Evolutionary conservation across 2,888 invertebrate species (phyloP).

Genomic region (Punctoribates punctum): DNA sequence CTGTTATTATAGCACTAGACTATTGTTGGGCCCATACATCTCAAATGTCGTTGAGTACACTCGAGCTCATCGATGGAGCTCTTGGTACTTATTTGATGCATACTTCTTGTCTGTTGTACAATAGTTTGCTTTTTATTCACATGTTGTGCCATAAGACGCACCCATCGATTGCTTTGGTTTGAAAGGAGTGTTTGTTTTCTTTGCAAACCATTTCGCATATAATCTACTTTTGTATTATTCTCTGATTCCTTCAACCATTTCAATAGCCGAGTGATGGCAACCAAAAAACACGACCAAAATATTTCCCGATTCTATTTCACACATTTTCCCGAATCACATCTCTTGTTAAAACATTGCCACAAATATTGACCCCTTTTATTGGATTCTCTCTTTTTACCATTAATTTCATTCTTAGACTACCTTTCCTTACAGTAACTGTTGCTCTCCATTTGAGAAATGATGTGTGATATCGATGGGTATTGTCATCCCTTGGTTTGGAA

Average conservation of each 20-base stretch:
- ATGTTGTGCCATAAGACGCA: constrained; percentile 26
- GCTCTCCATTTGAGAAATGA: too few relatives aligned
- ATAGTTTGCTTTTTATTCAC: constrained; percentile 18
- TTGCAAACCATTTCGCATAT: constrained; percentile 31
- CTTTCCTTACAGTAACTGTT: too few relatives aligned
- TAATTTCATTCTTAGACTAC: too few relatives aligned
- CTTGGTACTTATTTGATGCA: constrained; percentile 3
- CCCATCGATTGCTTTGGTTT: constrained; percentile 14
- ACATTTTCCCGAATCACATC: not conserved
- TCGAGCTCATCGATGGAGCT: not conserved
- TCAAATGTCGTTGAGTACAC: not conserved
- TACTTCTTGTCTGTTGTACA: constrained; percentile 27
- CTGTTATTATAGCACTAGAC: constrained; percentile 30
- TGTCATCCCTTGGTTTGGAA: too few relatives aligned
- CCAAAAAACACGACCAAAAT: constrained; percentile 6
- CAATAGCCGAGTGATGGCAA: constrained; percentile 17
- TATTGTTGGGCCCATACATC: constrained; percentile 21
- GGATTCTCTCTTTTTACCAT: too few relatives aligned
- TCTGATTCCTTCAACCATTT: not conserved
- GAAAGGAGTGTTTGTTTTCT: constrained; percentile 37
- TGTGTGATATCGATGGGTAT: too few relatives aligned
- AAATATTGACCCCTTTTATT: too few relatives aligned
- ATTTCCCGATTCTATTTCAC: too few relatives aligned
- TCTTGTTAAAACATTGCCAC: too few relatives aligned
- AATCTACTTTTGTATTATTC: constrained; percentile 24